Conservation (phyloP, 2,113 vertebrate genomes). For the Nerophis ophidion region DNA sequence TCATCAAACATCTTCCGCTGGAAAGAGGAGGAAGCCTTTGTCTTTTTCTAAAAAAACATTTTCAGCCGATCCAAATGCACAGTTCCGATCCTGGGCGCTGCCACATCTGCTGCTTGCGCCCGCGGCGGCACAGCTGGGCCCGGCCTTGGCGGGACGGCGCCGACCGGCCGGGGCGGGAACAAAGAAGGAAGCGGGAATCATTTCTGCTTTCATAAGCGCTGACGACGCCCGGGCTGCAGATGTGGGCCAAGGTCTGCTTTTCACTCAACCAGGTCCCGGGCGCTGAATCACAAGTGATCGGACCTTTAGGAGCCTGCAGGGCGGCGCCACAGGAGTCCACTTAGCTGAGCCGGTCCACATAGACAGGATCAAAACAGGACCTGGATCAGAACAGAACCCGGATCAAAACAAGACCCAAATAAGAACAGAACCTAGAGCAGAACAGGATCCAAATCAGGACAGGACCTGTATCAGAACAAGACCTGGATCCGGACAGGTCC, state of each 20-base stretch:
- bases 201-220: conserved; percentile 54
- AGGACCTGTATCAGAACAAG: background rate
- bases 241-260: conserved; percentile 12
- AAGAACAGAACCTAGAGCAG: too few relatives aligned
- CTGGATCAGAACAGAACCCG: too few relatives aligned
- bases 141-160: conserved; percentile 59
- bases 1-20: background rate
- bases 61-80: background rate
- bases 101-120: conserved; percentile 62
- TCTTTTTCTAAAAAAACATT: background rate
- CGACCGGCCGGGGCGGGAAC: conserved; percentile 18
- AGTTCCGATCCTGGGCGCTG: background rate
- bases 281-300: conserved; percentile 26
- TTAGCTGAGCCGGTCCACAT: background rate
- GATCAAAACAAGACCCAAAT: background rate
- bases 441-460: too few relatives aligned
- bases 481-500: too few relatives aligned
- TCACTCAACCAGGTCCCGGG: conserved; percentile 7
- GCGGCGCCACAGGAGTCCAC: conserved; percentile 15
- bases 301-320: conserved; percentile 15
- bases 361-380: too few relatives aligned
- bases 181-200: conserved; percentile 24
- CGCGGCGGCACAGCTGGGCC: conserved; percentile 69
- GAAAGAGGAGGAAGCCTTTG: background rate
- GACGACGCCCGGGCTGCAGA: conserved; percentile 13